Conservation (phyloP, 2,888 invertebrate genomes). For the Xestia c-nigrum region DNA sequence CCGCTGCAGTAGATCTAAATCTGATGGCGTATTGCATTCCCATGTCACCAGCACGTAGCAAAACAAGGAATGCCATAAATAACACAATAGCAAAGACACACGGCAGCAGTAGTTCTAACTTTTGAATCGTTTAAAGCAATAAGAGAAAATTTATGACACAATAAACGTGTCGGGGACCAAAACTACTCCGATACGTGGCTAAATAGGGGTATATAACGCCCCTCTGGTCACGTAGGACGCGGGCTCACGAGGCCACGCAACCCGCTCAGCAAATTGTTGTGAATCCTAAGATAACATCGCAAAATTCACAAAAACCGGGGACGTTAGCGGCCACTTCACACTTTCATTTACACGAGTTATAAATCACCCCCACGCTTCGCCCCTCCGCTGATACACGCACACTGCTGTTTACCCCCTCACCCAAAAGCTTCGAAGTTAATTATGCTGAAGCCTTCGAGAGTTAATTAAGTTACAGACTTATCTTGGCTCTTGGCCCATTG, state of each 20-base stretch:
- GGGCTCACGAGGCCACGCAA: slow-evolving; percentile 27
- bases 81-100: slow-evolving; percentile 32
- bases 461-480: slow-evolving; percentile 75
- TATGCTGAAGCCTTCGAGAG: slow-evolving; percentile 69
- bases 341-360: slow-evolving; percentile 61
- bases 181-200: slow-evolving; percentile 52
- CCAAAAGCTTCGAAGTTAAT: slow-evolving; percentile 72
- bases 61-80: slow-evolving; percentile 36
- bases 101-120: slow-evolving; percentile 52
- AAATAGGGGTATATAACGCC: slow-evolving; percentile 43
- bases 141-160: slow-evolving; percentile 56
- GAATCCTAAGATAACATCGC: slow-evolving; percentile 62
- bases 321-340: slow-evolving; percentile 41
- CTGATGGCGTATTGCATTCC: neutral
- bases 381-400: slow-evolving; percentile 53
- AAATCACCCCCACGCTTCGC: slow-evolving; percentile 47
- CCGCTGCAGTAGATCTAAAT: neutral
- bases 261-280: slow-evolving; percentile 57
- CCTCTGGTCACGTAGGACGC: slow-evolving; percentile 57
- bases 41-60: slow-evolving; percentile 12
- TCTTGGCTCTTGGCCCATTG: slow-evolving; percentile 64
- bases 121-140: slow-evolving; percentile 56
- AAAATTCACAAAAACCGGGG: slow-evolving; percentile 56
- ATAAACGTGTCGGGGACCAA: slow-evolving; percentile 53
- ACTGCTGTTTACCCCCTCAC: slow-evolving; percentile 60